Conservation (phyloP, 2,888 invertebrate genomes). For the Ectemnius continuus region DNA sequence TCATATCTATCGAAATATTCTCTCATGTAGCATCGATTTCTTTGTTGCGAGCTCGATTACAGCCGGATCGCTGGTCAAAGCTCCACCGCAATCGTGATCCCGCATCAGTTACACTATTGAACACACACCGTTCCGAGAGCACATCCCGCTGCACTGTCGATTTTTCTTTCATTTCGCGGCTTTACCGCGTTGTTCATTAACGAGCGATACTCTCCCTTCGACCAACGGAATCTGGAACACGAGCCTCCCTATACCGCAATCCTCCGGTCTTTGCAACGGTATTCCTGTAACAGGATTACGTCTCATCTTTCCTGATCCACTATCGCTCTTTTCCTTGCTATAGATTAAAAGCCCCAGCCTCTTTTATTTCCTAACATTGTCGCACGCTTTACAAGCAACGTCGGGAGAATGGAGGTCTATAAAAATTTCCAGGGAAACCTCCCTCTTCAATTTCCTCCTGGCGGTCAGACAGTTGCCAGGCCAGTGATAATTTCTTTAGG, state of each 20-base stretch:
- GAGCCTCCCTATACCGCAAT: no score
- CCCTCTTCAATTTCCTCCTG: no score
- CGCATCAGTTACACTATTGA: no score
- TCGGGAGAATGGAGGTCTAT: no score
- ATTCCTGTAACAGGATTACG: not conserved
- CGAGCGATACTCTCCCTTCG: not conserved
- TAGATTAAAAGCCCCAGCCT: not conserved
- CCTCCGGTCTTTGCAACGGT: not conserved
- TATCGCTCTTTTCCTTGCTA: not conserved
- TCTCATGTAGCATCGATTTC: not conserved
- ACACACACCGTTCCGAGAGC: no score
- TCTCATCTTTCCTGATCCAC: not conserved
- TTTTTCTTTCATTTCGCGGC: not conserved
- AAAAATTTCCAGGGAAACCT: no score
- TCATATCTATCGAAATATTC: no score
- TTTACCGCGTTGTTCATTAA: no score
- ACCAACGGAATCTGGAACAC: not conserved
- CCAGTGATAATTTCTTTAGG: not conserved
- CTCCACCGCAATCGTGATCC: not conserved
- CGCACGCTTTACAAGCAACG: no score
- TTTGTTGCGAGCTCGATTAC: slow-evolving; percentile 15
- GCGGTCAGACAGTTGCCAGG: not conserved
- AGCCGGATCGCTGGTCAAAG: slow-evolving; percentile 33
- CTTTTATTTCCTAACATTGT: no score
- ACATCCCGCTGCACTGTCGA: no score